Base-by-base conservation (phyloP, 2,113 vertebrate genomes). In the Centropristis striata region DNA sequence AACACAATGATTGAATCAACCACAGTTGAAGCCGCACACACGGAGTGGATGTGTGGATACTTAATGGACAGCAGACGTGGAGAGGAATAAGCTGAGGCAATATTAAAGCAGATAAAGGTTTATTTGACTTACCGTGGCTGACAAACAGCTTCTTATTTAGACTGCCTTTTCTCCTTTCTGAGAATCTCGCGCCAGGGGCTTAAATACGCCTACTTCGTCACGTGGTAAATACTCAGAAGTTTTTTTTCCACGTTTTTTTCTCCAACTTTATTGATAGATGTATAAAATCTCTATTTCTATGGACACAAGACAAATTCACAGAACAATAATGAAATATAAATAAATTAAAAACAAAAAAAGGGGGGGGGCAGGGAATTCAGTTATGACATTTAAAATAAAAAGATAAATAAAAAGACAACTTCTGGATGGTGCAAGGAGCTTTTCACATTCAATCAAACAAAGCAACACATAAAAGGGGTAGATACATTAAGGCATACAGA, bases 161-260 rank as follows among this genome's bases (percentile, higher is more conserved):
- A 5, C 2, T 14, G 3, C 3, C 9, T 39, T 1, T 80, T 50
- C 27, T 60, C 5, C 51, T 2, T 46, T 10, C 28, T 7, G 1
- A 3, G 1, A 3, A 67, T 78, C 80, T 80, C 90, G 92, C 93
- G 94, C 93, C 93, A 93, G 63, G 27, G 14, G 42, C 72, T 95
- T 95, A 95, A 95, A 92, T 95, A 90, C 87, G 70, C 83, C 79
- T 54, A 65, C 27, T 5, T 0, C 0, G 11, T 89, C 88, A 92
- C 86, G 78, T 92, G 86, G 25, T 25, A 27, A 18, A 13, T 41
- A 41, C 39, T 3, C 16, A 28, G 36, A 32, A n/a, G 60, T 25
- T 28, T 64, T 25, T 51, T 44, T 41, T 32, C 16, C 7, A 41
- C 14, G 2, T 15, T 15, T 14, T 44, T 44, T 16, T 44, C 4